Evolutionary conservation across 2,113 vertebrate species (phyloP).

Genomic region (Hippocampus comes): DNA sequence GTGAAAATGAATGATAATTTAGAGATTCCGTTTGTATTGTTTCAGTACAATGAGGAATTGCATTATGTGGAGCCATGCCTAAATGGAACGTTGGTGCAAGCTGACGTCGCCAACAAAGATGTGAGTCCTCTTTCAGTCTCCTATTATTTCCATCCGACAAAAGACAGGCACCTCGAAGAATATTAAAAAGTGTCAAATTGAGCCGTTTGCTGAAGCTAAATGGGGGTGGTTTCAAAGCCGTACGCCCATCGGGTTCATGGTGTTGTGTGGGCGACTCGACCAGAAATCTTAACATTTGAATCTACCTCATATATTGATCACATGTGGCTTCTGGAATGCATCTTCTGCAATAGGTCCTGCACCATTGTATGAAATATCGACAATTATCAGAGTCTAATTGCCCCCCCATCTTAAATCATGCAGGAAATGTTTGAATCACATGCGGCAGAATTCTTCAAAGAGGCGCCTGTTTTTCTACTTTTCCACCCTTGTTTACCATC

Average conservation of each 20-base stretch:
- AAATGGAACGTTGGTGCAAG: constrained; percentile 95
- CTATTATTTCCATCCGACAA: not conserved
- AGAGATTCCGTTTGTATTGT: constrained; percentile 19
- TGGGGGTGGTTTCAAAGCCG: not conserved
- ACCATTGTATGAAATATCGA: too few species aligned
- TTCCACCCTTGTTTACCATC: too few species aligned
- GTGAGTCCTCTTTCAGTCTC: constrained; percentile 67
- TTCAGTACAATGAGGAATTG: constrained; percentile 92
- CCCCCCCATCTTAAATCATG: too few species aligned
- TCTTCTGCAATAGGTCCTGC: too few species aligned
- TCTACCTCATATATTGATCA: not conserved
- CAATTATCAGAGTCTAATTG: too few species aligned
- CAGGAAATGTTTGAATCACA: too few species aligned
- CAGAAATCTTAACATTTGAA: not conserved
- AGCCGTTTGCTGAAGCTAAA: not conserved
- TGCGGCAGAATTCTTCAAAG: too few species aligned
- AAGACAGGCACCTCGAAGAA: not conserved
- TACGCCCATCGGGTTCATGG: not conserved
- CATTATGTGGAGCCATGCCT: constrained; percentile 95
- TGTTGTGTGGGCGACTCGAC: not conserved
- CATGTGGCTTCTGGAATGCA: too few species aligned
- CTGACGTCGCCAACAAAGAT: constrained; percentile 96
- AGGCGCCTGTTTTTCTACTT: too few species aligned
- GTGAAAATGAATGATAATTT: not conserved
- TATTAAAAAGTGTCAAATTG: not conserved